Conservation (phyloP, 2,888 invertebrate species). For the Drosophila limbata region DNA sequence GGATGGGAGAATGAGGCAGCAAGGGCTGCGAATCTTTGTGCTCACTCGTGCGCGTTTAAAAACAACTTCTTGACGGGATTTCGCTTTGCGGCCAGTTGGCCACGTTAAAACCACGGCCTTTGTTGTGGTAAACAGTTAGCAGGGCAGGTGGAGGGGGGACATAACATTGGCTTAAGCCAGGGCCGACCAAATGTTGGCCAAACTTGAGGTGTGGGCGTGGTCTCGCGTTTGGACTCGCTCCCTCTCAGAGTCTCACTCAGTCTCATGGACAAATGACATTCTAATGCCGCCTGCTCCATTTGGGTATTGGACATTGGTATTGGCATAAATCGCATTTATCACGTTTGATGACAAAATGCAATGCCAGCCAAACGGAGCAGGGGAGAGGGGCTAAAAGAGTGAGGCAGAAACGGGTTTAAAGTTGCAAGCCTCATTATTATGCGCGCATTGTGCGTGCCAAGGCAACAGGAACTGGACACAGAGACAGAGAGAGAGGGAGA, state of each 20-base stretch:
- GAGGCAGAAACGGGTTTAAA: slow-evolving; percentile 46
- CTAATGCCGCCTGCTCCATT: slow-evolving; percentile 63
- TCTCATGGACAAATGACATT: slow-evolving; percentile 61
- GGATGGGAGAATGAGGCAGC: slow-evolving; percentile 1
- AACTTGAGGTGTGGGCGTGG: slow-evolving; percentile 40
- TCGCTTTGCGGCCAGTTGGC: slow-evolving; percentile 61
- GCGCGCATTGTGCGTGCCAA: slow-evolving; percentile 78
- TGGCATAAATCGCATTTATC: slow-evolving; percentile 71
- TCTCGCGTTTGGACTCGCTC: no score
- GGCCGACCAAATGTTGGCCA: slow-evolving; percentile 40
- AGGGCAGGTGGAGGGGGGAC: neutral
- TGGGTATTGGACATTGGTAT: slow-evolving; percentile 29
- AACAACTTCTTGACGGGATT: slow-evolving; percentile 69
- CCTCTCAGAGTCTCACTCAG: neutral
- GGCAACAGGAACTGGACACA: slow-evolving; percentile 72
- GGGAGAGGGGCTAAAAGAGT: neutral
- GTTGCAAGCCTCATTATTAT: slow-evolving; percentile 70
- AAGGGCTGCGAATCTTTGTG: slow-evolving; percentile 43
- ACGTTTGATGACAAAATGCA: slow-evolving; percentile 74
- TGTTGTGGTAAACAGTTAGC: slow-evolving; percentile 72
- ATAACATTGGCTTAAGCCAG: slow-evolving; percentile 54
- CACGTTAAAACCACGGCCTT: slow-evolving; percentile 45
- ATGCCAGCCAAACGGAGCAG: slow-evolving; percentile 29
- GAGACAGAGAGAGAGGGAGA: neutral
- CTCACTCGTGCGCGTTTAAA: slow-evolving; percentile 73